Evolutionary conservation across 2,888 invertebrate genomes (phyloP).

Genomic region (Brenthis hecate): DNA sequence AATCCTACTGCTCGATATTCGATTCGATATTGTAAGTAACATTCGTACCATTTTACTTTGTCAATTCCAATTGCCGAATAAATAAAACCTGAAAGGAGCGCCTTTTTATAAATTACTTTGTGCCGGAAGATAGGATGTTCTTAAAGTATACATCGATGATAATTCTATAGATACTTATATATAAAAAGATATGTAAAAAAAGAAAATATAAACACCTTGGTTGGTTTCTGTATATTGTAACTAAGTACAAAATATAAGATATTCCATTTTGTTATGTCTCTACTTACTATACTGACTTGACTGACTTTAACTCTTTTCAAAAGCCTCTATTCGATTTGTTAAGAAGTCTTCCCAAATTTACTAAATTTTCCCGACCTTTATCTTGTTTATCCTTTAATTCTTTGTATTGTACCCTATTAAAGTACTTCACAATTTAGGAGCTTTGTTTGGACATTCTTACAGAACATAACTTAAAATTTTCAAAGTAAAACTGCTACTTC

Average conservation of each 20-base stretch:
- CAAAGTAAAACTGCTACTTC: too few relatives aligned
- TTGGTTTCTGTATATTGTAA: neutral
- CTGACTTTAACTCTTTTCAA: too few relatives aligned
- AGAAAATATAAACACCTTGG: neutral
- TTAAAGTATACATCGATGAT: constrained; percentile 13
- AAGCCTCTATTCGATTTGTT: too few relatives aligned
- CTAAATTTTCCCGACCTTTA: too few relatives aligned
- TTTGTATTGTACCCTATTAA: too few relatives aligned
- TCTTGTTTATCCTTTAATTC: too few relatives aligned
- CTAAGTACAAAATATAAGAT: neutral
- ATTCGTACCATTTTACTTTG: constrained; percentile 29
- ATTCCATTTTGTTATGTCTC: too few relatives aligned
- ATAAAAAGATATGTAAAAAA: neutral
- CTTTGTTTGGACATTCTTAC: too few relatives aligned
- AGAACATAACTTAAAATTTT: too few relatives aligned
- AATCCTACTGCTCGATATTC: constrained; percentile 1
- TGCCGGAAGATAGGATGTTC: constrained; percentile 13
- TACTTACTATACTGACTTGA: too few relatives aligned
- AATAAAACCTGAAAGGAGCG: constrained; percentile 33
- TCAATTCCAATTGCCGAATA: constrained; percentile 32
- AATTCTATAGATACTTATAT: constrained; percentile 13
- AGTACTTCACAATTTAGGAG: too few relatives aligned
- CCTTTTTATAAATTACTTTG: constrained; percentile 33
- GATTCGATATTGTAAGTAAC: constrained; percentile 13
- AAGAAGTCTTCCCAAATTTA: too few relatives aligned